Conservation (phyloP, 2,888 invertebrate species). For the Hermodice carunculata region DNA sequence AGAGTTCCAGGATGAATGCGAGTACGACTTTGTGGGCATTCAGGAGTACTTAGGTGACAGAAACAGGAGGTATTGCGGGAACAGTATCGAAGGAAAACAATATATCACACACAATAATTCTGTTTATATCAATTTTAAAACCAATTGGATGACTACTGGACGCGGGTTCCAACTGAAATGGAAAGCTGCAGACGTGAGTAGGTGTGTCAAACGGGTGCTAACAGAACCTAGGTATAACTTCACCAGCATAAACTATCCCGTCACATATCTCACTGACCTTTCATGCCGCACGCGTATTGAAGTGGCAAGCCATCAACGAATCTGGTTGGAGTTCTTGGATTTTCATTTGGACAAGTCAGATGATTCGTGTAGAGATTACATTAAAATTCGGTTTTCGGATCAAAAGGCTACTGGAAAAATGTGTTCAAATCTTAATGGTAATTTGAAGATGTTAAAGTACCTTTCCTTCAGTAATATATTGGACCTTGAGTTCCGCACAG, state of each 20-base stretch:
- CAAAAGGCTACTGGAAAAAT: too few species aligned
- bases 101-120: not conserved
- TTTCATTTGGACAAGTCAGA: not conserved
- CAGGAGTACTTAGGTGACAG: not conserved
- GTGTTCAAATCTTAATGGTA: not conserved
- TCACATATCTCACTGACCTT: constrained; percentile 79
- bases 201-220: too few species aligned
- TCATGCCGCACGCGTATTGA: constrained; percentile 79
- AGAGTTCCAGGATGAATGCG: constrained; percentile 11
- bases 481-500: not conserved
- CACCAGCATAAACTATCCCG: constrained; percentile 80
- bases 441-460: too few species aligned
- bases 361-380: not conserved
- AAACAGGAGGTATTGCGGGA: not conserved
- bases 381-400: too few species aligned
- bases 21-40: constrained; percentile 17
- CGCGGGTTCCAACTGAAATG: constrained; percentile 18
- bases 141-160: constrained; percentile 1
- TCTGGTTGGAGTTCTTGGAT: constrained; percentile 6
- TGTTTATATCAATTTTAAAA: constrained; percentile 11
- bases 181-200: not conserved
- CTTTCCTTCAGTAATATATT: too few species aligned
- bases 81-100: not conserved
- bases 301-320: constrained; percentile 74
- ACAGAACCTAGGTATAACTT: too few species aligned